These are phyloP conservation scores for Oscheius myriophilus DNA, from an alignment of 2,888 invertebrate species.

Conservation along the genomic window DNA sequence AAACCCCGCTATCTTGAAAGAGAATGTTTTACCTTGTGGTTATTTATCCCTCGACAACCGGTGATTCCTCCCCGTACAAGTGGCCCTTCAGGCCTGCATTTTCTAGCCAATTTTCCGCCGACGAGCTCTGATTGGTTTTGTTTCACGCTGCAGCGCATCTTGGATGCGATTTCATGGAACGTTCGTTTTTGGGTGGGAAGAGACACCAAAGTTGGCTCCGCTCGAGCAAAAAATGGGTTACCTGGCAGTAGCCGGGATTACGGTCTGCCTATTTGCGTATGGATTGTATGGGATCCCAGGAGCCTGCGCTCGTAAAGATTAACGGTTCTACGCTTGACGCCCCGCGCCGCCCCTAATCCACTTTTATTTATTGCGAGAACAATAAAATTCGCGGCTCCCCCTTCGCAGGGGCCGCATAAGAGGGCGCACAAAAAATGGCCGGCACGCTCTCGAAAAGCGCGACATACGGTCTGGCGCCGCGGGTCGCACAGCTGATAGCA, in stretches of 20 bases:
- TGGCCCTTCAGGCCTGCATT: conserved; percentile 19
- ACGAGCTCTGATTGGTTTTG: conserved; percentile 13
- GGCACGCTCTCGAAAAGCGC: conserved; percentile 20
- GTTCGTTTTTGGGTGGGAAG: conserved; percentile 1
- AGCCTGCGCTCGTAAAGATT: conserved; percentile 26
- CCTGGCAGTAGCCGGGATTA: background rate
- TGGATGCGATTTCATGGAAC: conserved; percentile 25
- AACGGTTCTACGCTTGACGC: conserved; percentile 26
- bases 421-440: conserved; percentile 10
- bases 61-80: conserved; percentile 18
- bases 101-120: conserved; percentile 28
- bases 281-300: conserved; percentile 10
- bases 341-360: conserved; percentile 27
- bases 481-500: conserved; percentile 36
- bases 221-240: background rate
- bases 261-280: conserved; percentile 12
- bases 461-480: conserved; percentile 32
- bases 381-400: conserved; percentile 27
- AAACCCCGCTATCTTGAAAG: background rate
- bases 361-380: conserved; percentile 32
- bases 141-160: conserved; percentile 27
- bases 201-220: background rate
- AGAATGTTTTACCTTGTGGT: too few relatives aligned
- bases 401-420: conserved; percentile 1
- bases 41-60: background rate